A percentile compares a stretch with the other conserved stretches of the same genome.
Conservation (phyloP, 2,113 vertebrate genomes). For the Corythornis vintsioides region DNA sequence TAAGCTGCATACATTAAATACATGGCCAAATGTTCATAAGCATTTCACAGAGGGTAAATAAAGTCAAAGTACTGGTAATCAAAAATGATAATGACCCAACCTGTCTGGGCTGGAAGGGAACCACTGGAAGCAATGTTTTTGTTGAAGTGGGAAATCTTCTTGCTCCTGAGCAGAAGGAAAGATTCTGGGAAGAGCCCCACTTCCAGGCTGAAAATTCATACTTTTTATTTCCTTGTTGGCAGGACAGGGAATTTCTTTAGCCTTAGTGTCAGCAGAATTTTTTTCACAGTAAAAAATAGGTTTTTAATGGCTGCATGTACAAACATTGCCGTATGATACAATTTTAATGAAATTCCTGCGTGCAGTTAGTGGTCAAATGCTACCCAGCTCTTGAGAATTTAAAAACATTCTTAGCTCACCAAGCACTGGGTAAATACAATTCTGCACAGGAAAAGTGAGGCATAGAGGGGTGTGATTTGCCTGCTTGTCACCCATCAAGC, state of each 20-base stretch:
- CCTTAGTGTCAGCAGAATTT: not conserved
- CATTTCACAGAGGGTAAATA: slow-evolving; percentile 2
- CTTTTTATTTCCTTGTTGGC: not conserved
- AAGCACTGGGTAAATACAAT: not conserved
- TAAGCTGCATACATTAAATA: slow-evolving; percentile 32
- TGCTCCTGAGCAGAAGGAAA: not conserved
- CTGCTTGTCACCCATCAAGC: not conserved
- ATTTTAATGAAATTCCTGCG: not conserved
- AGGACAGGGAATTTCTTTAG: not conserved
- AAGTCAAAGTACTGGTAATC: not conserved
- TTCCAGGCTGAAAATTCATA: not conserved
- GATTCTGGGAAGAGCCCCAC: not conserved
- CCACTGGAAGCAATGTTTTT: not conserved
- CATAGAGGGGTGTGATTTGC: not conserved
- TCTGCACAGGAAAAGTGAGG: not conserved
- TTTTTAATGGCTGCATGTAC: not conserved
- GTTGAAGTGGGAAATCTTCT: not conserved
- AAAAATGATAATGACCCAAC: not conserved
- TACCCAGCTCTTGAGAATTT: not conserved
- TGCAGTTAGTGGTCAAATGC: not conserved
- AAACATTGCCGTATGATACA: not conserved
- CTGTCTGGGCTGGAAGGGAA: not conserved
- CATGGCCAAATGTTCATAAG: not conserved
- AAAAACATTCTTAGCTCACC: not conserved
- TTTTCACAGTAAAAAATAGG: not conserved